These are phyloP conservation scores for Hiodon alosoides DNA, from an alignment of 2,113 vertebrate species.

Conservation along the genomic window DNA sequence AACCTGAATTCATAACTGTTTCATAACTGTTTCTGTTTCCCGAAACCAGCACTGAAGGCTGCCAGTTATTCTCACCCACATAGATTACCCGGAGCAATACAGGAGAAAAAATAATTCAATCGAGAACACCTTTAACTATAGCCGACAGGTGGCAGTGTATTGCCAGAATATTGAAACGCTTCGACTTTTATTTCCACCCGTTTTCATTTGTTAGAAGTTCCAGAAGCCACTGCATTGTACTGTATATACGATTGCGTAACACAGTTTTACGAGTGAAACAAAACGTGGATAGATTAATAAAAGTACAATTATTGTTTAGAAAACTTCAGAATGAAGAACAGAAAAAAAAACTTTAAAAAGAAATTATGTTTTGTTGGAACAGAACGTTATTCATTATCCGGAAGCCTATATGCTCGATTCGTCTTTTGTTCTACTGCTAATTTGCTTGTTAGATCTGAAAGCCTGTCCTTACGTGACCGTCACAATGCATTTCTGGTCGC, in stretches of 20 bases:
- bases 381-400: neutral
- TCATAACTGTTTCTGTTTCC: too few species aligned
- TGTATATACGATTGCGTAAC: slow-evolving; percentile 5
- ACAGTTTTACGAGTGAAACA: neutral
- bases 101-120: neutral
- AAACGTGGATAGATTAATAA: neutral
- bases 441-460: slow-evolving; percentile 25
- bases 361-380: slow-evolving; percentile 14
- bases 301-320: slow-evolving; percentile 11
- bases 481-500: neutral
- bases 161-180: slow-evolving; percentile 10
- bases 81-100: neutral
- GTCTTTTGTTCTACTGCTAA: slow-evolving; percentile 17
- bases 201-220: neutral
- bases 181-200: neutral
- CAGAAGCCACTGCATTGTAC: neutral
- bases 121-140: neutral
- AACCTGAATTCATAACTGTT: too few species aligned
- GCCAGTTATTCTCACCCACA: neutral
- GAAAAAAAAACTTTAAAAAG: neutral
- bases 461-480: neutral
- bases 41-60: neutral
- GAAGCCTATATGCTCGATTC: slow-evolving; percentile 17
- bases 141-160: slow-evolving; percentile 36
- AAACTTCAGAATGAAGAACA: neutral